Percentiles rank a stretch among this genome's conserved stretches.
phyloP scores from a whole-genome alignment of 2,888 invertebrate species.

The Philaethria dido region DNA sequence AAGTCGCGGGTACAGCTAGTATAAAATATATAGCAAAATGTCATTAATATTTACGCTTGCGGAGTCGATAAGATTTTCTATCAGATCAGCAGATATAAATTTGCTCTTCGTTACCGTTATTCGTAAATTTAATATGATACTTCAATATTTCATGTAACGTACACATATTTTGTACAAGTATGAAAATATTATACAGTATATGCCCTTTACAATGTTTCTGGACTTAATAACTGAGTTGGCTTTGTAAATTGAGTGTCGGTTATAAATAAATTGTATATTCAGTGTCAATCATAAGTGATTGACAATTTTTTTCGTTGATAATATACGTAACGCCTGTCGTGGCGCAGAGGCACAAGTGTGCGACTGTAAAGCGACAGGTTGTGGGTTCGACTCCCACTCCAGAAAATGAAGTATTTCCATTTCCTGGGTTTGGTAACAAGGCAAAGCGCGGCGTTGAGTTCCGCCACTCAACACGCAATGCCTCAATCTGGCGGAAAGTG shows the following conservation, averaged over 20 bases:
- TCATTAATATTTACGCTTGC: conserved; percentile 1
- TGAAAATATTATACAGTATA: neutral
- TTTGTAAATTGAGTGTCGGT: neutral
- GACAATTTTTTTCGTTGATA: no score
- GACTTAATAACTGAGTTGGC: neutral
- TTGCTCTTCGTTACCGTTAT: neutral
- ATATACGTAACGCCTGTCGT: no score
- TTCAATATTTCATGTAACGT: conserved; percentile 13
- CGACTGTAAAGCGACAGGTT: no score
- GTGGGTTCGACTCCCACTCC: no score
- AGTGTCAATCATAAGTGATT: no score
- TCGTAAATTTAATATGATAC: conserved; percentile 17
- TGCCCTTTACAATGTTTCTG: neutral
- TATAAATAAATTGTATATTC: neutral
- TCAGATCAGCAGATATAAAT: conserved; percentile 1
- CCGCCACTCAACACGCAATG: no score
- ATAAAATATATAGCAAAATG: neutral
- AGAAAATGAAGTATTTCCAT: no score
- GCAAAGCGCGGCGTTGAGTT: no score
- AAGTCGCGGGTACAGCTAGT: no score
- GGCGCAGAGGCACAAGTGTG: no score
- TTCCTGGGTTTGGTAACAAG: no score
- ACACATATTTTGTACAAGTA: neutral
- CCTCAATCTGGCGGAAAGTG: no score
- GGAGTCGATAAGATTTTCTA: conserved; percentile 9